Base-by-base conservation (phyloP, 2,888 invertebrate genomes). In the Dinocampus coccinellae region DNA sequence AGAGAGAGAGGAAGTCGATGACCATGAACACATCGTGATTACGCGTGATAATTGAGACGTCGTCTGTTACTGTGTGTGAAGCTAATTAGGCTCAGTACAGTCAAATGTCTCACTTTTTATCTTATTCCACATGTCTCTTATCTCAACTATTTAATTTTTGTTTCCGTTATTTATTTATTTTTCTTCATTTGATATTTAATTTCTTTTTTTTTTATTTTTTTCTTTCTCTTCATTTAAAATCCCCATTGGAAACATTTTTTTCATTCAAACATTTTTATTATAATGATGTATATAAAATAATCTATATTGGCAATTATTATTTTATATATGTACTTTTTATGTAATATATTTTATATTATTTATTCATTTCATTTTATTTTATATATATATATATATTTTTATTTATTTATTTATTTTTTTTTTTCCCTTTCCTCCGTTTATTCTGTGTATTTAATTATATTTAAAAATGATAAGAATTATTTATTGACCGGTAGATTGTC, bases 11-110 rank as follows among this genome's bases (percentile, higher is more conserved):
- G 39, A 61, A n/a, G 39, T 36, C 39, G 39, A 36, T 61, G 61
- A 36, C 61, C 64, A 20, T 64, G 53, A 33, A 52, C 55, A 63
- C 63, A 64, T 64, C 64, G 53, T 61, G 64, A 52, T 52, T 33
- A 29, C 47, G 29, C 33, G 13, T 55, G 64, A 64, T 64, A 64
- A 64, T 64, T 64, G 64, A 64, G 64, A 64, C 53, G 64, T 64
- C 22, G 29, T 29, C 33, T 26, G 53, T 34, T 22, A 47, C 47
- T 16, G 47, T 33, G 61, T 61, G 61, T 53, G 34, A 53, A 64
- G 53, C 53, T 64, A 64, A 64, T 64, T 64, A 64, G 53, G 24
- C 62, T 53, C 33, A n/a, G n/a, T 26, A 10, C 24, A 9, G 33
- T 39, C 61, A 34, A 61, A n/a, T n/a, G n/a, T 61, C 61, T 61